Percentiles rank a stretch among this genome's conserved stretches.
These are phyloP conservation scores for Lutjanus argentimaculatus DNA, from an alignment of 2,797 vertebrate species.

Conservation along the genomic window DNA sequence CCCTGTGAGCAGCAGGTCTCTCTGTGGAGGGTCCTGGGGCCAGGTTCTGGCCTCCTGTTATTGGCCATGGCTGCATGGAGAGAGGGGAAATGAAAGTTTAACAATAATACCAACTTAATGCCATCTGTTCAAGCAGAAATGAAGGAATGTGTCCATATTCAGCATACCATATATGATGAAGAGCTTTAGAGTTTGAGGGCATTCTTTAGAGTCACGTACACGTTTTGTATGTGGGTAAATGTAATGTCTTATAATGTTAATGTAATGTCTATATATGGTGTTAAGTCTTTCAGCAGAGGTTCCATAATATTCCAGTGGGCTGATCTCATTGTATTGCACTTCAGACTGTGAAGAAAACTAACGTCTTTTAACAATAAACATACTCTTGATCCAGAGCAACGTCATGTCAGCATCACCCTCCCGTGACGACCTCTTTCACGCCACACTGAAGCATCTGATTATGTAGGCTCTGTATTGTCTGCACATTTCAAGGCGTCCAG, in stretches of 20 bases:
- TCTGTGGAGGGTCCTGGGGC: slow-evolving; percentile 93
- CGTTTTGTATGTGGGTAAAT: neutral
- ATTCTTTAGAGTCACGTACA: neutral
- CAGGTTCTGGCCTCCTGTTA: slow-evolving; percentile 93
- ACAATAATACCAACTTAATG: slow-evolving; percentile 39
- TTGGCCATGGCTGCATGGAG: slow-evolving; percentile 91
- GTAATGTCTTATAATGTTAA: neutral
- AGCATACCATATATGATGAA: slow-evolving; percentile 30
- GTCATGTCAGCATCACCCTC: too few relatives aligned
- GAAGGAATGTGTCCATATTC: slow-evolving; percentile 34
- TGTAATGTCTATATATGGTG: too few relatives aligned
- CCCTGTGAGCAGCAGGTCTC: slow-evolving; percentile 98
- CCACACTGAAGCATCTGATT: too few relatives aligned
- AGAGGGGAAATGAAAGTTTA: slow-evolving; percentile 45
- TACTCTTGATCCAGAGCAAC: too few relatives aligned
- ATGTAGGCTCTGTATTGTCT: too few relatives aligned
- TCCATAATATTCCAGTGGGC: neutral
- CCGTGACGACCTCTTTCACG: too few relatives aligned
- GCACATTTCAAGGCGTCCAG: too few relatives aligned
- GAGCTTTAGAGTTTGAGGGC: neutral
- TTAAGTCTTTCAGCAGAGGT: neutral
- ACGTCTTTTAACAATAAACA: neutral
- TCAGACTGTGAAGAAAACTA: neutral
- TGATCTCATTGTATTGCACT: neutral
- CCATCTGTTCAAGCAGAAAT: slow-evolving; percentile 23